Conservation (phyloP, 2,113 vertebrate species). For the Corynorhinus townsendii region DNA sequence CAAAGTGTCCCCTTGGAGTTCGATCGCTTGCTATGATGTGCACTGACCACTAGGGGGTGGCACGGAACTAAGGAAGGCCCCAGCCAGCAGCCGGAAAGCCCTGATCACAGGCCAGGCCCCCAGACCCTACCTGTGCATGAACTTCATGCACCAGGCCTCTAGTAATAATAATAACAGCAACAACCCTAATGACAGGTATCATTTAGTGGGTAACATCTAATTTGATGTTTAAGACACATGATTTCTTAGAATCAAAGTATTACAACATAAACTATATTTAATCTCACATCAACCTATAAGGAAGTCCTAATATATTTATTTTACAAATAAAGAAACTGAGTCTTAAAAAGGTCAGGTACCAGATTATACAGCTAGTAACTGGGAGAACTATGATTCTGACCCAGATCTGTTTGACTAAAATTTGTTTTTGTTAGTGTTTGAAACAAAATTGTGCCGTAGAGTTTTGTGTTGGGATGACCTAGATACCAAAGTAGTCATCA, state of each 20-base stretch:
- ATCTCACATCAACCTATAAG: not conserved
- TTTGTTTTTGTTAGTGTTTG: not conserved
- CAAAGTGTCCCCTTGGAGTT: too few relatives aligned
- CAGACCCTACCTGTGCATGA: too few relatives aligned
- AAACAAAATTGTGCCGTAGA: not conserved
- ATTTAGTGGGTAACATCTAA: not conserved
- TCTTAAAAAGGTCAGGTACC: not conserved
- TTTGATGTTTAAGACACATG: not conserved
- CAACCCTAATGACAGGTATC: not conserved
- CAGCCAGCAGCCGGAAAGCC: too few relatives aligned
- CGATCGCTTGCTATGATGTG: too few relatives aligned
- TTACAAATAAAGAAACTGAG: not conserved
- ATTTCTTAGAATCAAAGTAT: not conserved
- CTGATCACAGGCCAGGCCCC: too few relatives aligned
- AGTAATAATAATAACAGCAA: not conserved
- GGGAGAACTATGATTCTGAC: not conserved
- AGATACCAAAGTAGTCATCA: not conserved
- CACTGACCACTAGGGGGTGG: too few relatives aligned
- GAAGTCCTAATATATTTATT: not conserved
- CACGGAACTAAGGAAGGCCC: too few relatives aligned
- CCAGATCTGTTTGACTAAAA: not conserved
- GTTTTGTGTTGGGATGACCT: not conserved
- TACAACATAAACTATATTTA: not conserved
- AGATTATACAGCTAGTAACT: not conserved
- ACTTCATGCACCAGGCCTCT: too few relatives aligned